Base-by-base conservation (phyloP, 2,113 vertebrate genomes). In the Cyphomyrus discorhynchus region DNA sequence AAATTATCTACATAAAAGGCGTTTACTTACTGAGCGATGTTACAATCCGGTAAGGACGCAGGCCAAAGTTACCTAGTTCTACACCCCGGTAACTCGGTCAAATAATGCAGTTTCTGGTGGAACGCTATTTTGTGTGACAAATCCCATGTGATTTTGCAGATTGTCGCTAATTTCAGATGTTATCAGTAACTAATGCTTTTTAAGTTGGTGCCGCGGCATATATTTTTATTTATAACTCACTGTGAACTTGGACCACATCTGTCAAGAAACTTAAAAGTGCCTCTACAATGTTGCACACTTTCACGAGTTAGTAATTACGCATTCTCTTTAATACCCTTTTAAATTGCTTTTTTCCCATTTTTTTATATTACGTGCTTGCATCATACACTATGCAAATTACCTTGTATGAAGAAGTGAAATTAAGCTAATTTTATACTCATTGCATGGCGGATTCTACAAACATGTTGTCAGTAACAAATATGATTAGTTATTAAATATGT, bases 381-480 rank as follows among this genome's bases (percentile, higher is more conserved):
- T 66, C 87, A 88, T 66, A 62, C 10, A 62, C 52, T 88, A 31
- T 58, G 31, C 39, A 88, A 45, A 31, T 58, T 58, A 24, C 39
- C 31, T 31, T 45, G 50, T 53, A 87, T 53, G n/a, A 39, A 35
- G 27, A 31, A 87, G 19, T 35, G 2, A 47, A 31, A 87, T 35
- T 53, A 87, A 56, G 13, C 50, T 11, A 84, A 84, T 46, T 84
- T 84, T 84, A 10, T 47, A n/a, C 42, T 46, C 39, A 84, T 84
- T 84, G 35, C 35, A 80, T 42, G 46, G 82, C 9, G 42, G 8
- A 84, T 47, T 46, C 24, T 84, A 84, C 45, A 46, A 84, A 84
- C 45, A 84, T 84, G 82, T 47, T 45, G 82, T 84, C 82, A 84
- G 82, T 84, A 84, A 47, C 74, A 47, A 84, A n/a, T 53, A 27